Evolutionary conservation across 2,888 invertebrate species (phyloP), one percentile per base, ranked within the genome.

Genomic region (Tortrix viridana): DNA sequence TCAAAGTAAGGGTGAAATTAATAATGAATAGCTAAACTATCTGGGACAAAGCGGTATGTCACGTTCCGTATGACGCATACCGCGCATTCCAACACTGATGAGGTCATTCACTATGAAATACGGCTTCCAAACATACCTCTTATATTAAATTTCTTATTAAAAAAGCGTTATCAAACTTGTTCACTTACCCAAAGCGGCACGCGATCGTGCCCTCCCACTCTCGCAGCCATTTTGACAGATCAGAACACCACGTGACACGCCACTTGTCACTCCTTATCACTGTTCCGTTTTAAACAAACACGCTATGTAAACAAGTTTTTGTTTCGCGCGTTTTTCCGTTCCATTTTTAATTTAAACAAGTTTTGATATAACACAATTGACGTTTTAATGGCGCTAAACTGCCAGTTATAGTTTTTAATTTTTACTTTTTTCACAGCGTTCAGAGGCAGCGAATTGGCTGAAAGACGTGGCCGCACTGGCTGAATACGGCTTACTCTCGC

Each of bases 391-490:
- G 32, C 18, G 38, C 19, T 14, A n/a, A 18, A 16, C 38, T n/a
- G 53, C 53, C 41, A 53, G 53, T 37, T 37, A 19, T 37, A 37
- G 23, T 59, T 61, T 53, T 69, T 37, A 44, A 65, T 49, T 63
- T 65, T 74, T 72, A 70, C 71, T 69, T 72, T 69, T 57, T 63
- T 67, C 58, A 66, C 64, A 72, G 69, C 70, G 73, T 71, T 74
- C 70, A 77, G 81, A 81, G 81, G 86, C 85, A 85, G 88, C 82
- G 86, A 80, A 84, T 88, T 86, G 85, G 77, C 89, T 91, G 91
- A 89, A 89, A 90, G 92, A 88, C 92, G 89, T 89, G 73, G 87
- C 84, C 78, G 77, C 81, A 92, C 92, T 92, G 90, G 84, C 87
- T 82, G 87, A 82, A 84, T 72, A 79, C 76, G 80, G 82, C 82